Conservation (phyloP, 2,888 invertebrate genomes). For the Hanleya hanleyi region DNA sequence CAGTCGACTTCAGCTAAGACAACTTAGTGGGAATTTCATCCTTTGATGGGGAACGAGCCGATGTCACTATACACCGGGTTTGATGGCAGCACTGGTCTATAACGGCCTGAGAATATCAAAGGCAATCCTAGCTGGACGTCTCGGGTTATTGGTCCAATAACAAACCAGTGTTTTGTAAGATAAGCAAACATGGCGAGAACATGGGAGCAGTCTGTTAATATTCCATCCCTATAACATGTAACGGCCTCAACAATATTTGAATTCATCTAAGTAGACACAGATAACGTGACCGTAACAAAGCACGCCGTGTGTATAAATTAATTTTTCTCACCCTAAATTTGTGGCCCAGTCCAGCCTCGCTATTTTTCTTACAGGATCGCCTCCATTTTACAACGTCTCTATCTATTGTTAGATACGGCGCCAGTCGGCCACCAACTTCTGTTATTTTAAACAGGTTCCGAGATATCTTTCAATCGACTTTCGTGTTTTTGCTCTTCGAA, state of each 20-base stretch:
- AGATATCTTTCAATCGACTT: constrained; percentile 7
- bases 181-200: background rate
- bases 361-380: background rate
- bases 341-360: background rate
- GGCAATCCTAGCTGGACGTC: too few relatives aligned
- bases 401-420: background rate
- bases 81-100: background rate
- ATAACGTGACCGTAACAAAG: constrained; percentile 4
- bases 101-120: too few relatives aligned
- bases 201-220: background rate
- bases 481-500: constrained; percentile 7
- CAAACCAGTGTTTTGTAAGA: background rate
- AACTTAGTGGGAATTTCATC: too few relatives aligned
- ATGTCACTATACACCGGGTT: background rate
- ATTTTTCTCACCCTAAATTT: constrained; percentile 1
- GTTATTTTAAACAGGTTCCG: constrained; percentile 3
- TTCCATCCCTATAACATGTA: constrained; percentile 1
- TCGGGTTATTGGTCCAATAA: too few relatives aligned
- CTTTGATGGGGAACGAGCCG: background rate
- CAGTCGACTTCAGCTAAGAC: too few relatives aligned
- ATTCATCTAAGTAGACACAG: background rate
- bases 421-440: constrained; percentile 1
- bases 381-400: background rate
- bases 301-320: background rate
- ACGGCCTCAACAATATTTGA: constrained; percentile 4